Evolutionary conservation across 2,888 invertebrate genomes (phyloP).

Genomic region (Sinelater perroti): DNA sequence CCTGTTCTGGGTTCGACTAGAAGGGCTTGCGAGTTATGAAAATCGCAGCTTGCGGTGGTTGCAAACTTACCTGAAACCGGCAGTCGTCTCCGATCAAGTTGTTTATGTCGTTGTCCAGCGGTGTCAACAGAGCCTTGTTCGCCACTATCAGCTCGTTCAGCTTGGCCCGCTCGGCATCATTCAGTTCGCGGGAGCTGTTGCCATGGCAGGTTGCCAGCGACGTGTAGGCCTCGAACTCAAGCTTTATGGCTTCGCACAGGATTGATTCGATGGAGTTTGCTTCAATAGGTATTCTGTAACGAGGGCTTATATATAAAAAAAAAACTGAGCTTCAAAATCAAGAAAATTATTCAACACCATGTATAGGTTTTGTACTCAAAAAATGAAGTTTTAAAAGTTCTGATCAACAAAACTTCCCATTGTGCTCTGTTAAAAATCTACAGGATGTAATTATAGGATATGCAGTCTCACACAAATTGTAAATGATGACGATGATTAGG

Average conservation of each 20-base stretch:
- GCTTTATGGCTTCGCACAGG: constrained; percentile 83
- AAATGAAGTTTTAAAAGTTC: too few species aligned
- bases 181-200: constrained; percentile 71
- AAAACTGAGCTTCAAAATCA: too few species aligned
- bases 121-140: constrained; percentile 84
- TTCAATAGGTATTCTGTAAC: constrained; percentile 65
- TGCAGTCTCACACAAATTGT: too few species aligned
- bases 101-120: constrained; percentile 83
- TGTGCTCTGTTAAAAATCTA: too few species aligned
- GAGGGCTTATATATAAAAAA: too few species aligned
- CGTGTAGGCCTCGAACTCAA: constrained; percentile 81
- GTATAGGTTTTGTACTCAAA: too few species aligned
- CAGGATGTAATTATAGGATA: too few species aligned
- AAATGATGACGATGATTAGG: too few species aligned
- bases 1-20: constrained; percentile 42
- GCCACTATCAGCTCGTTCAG: constrained; percentile 86
- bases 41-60: neutral
- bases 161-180: constrained; percentile 84
- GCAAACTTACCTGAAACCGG: constrained; percentile 62
- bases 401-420: too few species aligned
- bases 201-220: constrained; percentile 67
- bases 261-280: constrained; percentile 84
- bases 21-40: constrained; percentile 11
- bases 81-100: constrained; percentile 73
- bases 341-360: too few species aligned